Percentiles rank a stretch among this genome's conserved stretches.
phyloP scores from a whole-genome alignment of 2,888 invertebrate genomes.

The Drosophila falleni region DNA sequence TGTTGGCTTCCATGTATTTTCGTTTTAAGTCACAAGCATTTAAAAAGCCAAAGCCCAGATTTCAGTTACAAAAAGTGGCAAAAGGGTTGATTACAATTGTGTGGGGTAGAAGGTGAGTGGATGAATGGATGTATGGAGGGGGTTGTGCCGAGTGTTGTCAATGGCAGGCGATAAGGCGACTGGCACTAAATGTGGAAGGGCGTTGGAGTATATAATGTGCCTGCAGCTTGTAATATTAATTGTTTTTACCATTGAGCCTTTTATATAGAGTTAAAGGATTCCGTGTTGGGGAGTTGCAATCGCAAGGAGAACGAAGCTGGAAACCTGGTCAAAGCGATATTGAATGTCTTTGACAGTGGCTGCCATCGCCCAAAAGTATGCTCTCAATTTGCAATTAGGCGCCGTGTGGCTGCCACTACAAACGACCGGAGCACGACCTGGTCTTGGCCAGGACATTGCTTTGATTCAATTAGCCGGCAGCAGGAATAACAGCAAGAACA shows the following conservation, averaged over 20 bases:
- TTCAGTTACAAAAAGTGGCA: slow-evolving; percentile 29
- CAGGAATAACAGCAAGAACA: not conserved
- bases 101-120: not conserved
- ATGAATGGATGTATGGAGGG: not conserved
- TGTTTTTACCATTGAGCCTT: slow-evolving; percentile 68
- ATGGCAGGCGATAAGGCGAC: slow-evolving; percentile 70
- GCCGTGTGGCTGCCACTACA: slow-evolving; percentile 51
- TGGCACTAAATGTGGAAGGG: slow-evolving; percentile 18
- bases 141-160: slow-evolving; percentile 64
- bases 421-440: slow-evolving; percentile 47
- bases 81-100: slow-evolving; percentile 28
- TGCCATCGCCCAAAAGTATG: slow-evolving; percentile 65
- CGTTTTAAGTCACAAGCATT: slow-evolving; percentile 32
- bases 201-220: slow-evolving; percentile 63
- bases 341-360: slow-evolving; percentile 72
- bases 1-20: slow-evolving; percentile 29
- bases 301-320: slow-evolving; percentile 5
- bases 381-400: slow-evolving; percentile 75
- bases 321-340: slow-evolving; percentile 55
- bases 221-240: slow-evolving; percentile 80
- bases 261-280: slow-evolving; percentile 55
- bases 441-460: slow-evolving; percentile 58
- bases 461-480: slow-evolving; percentile 77
- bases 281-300: slow-evolving; percentile 10
- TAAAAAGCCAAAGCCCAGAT: slow-evolving; percentile 41